Percentiles rank a stretch among this genome's conserved stretches.
These are phyloP conservation scores for Malurus cyaneus DNA, from an alignment of 2,113 vertebrate genomes.

Conservation along the genomic window DNA sequence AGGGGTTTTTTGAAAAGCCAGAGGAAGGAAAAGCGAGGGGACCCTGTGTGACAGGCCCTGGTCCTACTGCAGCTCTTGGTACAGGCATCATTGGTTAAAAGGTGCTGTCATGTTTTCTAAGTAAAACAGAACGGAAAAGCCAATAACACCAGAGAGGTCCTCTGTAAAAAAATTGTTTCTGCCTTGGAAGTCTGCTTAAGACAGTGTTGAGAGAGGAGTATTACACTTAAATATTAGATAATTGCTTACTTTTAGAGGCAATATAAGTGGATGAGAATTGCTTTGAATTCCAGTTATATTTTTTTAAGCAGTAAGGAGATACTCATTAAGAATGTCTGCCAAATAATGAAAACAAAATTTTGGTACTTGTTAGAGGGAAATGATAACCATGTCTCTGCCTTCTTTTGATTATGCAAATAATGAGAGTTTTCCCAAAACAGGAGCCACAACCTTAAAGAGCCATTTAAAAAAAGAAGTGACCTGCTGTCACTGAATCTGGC, in stretches of 20 bases:
- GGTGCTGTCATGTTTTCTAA: neutral
- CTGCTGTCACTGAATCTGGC: neutral
- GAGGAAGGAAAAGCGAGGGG: neutral
- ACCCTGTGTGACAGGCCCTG: neutral
- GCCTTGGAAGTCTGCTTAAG: neutral
- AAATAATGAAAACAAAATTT: neutral
- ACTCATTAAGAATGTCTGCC: neutral
- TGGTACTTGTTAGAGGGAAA: neutral
- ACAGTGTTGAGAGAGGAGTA: neutral
- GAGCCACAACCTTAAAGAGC: neutral
- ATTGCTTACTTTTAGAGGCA: neutral
- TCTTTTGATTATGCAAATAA: neutral
- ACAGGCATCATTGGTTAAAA: neutral
- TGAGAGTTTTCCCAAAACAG: neutral
- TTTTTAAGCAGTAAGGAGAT: neutral
- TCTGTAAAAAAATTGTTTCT: neutral
- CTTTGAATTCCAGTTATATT: neutral
- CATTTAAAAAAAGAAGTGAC: fast-evolving
- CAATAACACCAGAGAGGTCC: neutral
- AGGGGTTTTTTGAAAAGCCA: neutral
- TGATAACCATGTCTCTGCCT: neutral
- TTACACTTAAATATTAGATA: neutral
- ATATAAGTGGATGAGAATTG: neutral
- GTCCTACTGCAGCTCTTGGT: neutral
- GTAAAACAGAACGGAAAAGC: neutral